Conservation (phyloP, 2,113 vertebrate genomes). For the Cheilinus undulatus region DNA sequence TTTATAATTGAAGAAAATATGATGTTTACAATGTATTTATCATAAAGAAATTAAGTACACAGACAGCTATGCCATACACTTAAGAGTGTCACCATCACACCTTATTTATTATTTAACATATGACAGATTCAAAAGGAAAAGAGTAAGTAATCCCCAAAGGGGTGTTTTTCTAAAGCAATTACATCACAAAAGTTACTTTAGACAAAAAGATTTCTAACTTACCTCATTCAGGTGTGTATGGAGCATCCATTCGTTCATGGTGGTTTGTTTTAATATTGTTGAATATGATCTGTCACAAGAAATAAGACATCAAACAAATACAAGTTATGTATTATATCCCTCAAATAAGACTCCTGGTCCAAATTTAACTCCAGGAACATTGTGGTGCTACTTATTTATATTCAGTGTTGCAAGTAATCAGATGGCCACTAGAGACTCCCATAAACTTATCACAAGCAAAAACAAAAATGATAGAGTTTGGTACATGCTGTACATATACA, state of each 20-base stretch:
- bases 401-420: conserved; percentile 15
- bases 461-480: background rate
- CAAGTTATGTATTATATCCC: no score
- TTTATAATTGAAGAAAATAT: background rate
- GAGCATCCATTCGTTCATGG: background rate
- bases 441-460: background rate
- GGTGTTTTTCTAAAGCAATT: background rate
- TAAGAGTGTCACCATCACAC: background rate
- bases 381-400: no score
- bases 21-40: background rate
- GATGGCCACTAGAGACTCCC: conserved; percentile 40
- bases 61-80: no score
- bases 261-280: background rate
- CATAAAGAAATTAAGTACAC: no score
- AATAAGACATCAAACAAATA: background rate
- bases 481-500: background rate
- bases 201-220: background rate
- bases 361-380: background rate
- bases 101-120: background rate
- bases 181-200: background rate
- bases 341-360: background rate
- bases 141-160: no score
- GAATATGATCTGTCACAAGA: background rate
- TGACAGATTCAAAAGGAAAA: background rate
- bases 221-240: background rate